Evolutionary conservation across 2,888 invertebrate genomes (phyloP).

Genomic region (Troides helena): DNA sequence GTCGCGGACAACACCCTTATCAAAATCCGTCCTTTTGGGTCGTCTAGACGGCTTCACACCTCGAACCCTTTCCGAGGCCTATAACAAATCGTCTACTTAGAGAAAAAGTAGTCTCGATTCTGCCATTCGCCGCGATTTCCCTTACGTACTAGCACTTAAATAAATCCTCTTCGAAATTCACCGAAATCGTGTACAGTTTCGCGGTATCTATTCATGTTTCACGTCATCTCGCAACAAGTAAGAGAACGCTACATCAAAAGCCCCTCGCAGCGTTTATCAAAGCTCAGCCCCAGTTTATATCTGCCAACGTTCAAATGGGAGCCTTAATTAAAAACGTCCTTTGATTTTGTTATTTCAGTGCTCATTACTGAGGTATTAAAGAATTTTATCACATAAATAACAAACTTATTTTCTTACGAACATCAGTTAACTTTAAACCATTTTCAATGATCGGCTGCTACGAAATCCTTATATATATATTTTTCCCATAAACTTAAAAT

Average conservation of each 20-base stretch:
- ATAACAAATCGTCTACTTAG: slow-evolving; percentile 57
- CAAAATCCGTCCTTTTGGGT: slow-evolving; percentile 72
- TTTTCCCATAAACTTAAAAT: too few relatives aligned
- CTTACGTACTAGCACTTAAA: slow-evolving; percentile 1
- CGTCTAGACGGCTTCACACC: slow-evolving; percentile 78
- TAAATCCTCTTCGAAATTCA: slow-evolving; percentile 2
- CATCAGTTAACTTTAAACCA: background rate
- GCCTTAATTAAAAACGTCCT: slow-evolving; percentile 16
- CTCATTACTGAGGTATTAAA: slow-evolving; percentile 8
- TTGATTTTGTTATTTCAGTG: slow-evolving; percentile 3
- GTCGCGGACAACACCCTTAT: slow-evolving; percentile 73
- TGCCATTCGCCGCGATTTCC: slow-evolving; percentile 13
- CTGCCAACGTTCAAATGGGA: slow-evolving; percentile 20
- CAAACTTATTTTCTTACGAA: background rate
- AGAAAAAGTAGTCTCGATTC: slow-evolving; percentile 11
- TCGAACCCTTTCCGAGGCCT: slow-evolving; percentile 65
- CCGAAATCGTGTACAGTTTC: slow-evolving; percentile 14
- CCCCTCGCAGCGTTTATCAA: slow-evolving; percentile 7
- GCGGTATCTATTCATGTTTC: slow-evolving; percentile 12
- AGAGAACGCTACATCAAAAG: slow-evolving; percentile 19
- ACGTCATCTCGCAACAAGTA: slow-evolving; percentile 7
- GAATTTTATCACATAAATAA: background rate
- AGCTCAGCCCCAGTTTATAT: slow-evolving; percentile 15
- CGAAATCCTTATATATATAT: background rate
- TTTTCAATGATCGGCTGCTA: background rate